A percentile compares a stretch with the other conserved stretches of the same genome.
These are phyloP conservation scores for Leptinotarsa peninsularis DNA, from an alignment of 2,888 invertebrate species.

Conservation along the genomic window DNA sequence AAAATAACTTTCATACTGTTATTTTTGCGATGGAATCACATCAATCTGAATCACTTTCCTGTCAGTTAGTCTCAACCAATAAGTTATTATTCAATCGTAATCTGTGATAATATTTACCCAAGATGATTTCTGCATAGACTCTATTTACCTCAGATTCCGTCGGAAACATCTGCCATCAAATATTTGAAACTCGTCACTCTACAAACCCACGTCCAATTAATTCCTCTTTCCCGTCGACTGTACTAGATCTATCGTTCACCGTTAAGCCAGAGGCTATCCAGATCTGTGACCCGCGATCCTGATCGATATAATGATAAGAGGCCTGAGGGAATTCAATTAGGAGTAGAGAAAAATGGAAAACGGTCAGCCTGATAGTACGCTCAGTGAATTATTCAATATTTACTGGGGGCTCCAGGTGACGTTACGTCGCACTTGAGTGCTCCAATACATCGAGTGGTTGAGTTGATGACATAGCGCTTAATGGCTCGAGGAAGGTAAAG, in stretches of 20 bases:
- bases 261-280: constrained; percentile 18
- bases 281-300: constrained; percentile 21
- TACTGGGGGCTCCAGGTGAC: constrained; percentile 35
- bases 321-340: constrained; percentile 39
- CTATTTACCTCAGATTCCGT: background rate
- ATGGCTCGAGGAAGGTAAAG: no score
- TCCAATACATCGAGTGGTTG: constrained; percentile 4
- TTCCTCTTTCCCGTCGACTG: constrained; percentile 6
- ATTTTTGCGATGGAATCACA: no score
- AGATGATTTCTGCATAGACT: background rate
- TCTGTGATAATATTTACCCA: background rate
- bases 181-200: background rate
- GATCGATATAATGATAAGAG: constrained; percentile 37
- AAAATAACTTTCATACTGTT: no score
- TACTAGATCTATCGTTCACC: constrained; percentile 9
- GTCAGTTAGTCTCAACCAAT: background rate
- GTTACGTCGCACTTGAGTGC: constrained; percentile 23
- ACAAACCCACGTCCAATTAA: constrained; percentile 11
- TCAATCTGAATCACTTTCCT: no score
- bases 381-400: constrained; percentile 44
- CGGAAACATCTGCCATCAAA: background rate
- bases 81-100: background rate
- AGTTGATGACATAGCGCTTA: constrained; percentile 16
- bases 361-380: constrained; percentile 38
- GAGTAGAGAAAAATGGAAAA: constrained; percentile 37